Percentiles rank a stretch among this genome's conserved stretches.
Evolutionary conservation across 2,888 invertebrate genomes (phyloP).

Genomic region (Xestia c-nigrum): DNA sequence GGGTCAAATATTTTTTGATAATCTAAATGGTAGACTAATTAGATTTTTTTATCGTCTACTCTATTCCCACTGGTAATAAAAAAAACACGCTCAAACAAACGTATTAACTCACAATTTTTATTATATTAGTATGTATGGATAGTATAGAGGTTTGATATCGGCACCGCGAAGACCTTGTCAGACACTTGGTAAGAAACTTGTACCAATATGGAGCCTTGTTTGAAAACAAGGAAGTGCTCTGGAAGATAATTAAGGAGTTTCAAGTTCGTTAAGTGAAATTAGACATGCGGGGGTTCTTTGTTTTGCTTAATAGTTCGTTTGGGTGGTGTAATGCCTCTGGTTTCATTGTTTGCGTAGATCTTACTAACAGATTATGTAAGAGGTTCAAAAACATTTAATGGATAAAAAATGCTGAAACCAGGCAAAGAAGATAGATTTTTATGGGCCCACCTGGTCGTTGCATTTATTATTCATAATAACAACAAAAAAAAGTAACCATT

Average conservation of each 20-base stretch:
- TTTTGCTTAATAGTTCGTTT: neutral
- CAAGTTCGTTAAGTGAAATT: conserved; percentile 37
- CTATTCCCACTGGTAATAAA: neutral
- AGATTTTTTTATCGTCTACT: too few species aligned
- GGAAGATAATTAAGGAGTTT: conserved; percentile 49
- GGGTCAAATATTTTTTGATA: too few species aligned
- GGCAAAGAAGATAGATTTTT: too few species aligned
- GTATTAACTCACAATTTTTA: neutral
- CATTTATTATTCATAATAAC: too few species aligned
- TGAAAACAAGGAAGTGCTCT: conserved; percentile 39
- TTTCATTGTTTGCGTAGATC: neutral
- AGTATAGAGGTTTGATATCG: neutral
- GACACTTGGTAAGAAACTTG: conserved; percentile 43
- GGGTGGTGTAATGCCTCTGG: neutral
- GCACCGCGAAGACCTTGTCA: conserved; percentile 2
- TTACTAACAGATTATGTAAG: neutral
- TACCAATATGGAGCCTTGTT: conserved; percentile 32
- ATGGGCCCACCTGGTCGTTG: too few species aligned
- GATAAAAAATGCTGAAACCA: too few species aligned
- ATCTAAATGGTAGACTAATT: too few species aligned
- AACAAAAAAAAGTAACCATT: too few species aligned
- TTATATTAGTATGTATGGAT: neutral
- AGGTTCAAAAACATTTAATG: neutral
- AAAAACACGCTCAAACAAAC: neutral
- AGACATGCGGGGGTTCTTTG: conserved; percentile 24